These are phyloP conservation scores for Crypturellus tataupa DNA, from an alignment of 2,797 vertebrate species.

Conservation along the genomic window DNA sequence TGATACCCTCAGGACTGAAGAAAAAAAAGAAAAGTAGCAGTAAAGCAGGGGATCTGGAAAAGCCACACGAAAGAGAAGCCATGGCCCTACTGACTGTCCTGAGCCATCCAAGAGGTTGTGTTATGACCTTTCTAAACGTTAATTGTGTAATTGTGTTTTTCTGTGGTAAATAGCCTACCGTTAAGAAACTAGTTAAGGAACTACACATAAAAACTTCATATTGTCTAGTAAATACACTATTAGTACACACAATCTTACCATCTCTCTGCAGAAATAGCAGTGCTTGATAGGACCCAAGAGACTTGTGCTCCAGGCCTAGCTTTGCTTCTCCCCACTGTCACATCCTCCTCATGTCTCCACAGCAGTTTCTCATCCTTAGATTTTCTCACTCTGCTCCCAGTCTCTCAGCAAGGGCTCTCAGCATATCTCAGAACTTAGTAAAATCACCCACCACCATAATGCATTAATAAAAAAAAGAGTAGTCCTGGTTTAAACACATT, in stretches of 20 bases:
- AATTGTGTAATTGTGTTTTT: not conserved
- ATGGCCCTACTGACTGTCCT: not conserved
- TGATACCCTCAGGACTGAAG: not conserved
- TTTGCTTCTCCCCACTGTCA: not conserved
- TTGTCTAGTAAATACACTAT: not conserved
- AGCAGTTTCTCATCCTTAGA: not conserved
- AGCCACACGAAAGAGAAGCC: not conserved
- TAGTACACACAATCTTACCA: not conserved
- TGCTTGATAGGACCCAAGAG: not conserved
- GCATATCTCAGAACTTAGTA: not conserved
- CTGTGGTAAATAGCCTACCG: not conserved
- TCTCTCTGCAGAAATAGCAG: conserved; percentile 9
- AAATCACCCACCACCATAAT: not conserved
- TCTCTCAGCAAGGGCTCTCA: not conserved
- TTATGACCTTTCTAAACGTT: not conserved
- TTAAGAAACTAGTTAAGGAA: not conserved
- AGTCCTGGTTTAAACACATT: not conserved
- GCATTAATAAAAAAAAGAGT: not conserved
- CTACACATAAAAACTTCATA: not conserved
- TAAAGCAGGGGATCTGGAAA: not conserved
- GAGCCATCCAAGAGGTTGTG: not conserved
- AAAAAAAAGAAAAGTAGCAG: not conserved
- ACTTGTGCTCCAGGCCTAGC: not conserved
- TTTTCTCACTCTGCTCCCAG: not conserved
- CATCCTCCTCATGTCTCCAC: not conserved